Evolutionary conservation across 35 echinoderm and acorn worm genomes (phyloP).

Genomic region (Chiridota heheva): DNA sequence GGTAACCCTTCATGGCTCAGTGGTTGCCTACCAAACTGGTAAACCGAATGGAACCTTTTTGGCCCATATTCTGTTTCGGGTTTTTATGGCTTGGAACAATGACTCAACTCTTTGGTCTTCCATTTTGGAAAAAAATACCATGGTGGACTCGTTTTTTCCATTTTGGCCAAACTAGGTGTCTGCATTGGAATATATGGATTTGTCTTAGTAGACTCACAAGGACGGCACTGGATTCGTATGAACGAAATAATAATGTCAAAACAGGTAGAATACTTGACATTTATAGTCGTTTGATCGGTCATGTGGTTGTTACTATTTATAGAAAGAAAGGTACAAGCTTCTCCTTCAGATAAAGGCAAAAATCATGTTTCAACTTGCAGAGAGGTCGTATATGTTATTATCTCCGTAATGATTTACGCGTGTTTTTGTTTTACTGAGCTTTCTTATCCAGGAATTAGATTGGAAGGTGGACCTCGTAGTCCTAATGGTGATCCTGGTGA

Average conservation of each 20-base stretch:
- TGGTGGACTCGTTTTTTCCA: too few relatives aligned
- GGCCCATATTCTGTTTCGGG: constrained; percentile 88
- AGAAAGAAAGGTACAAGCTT: constrained; percentile 23
- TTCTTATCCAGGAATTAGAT: constrained; percentile 51
- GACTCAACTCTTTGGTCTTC: constrained; percentile 75
- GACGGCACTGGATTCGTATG: constrained; percentile 62
- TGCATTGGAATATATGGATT: constrained; percentile 54
- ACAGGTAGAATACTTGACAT: constrained; percentile 54
- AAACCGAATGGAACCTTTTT: constrained; percentile 57
- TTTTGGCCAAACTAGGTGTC: constrained; percentile 45
- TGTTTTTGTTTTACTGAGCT: constrained; percentile 17
- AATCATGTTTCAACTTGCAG: background rate
- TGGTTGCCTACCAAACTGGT: constrained; percentile 79
- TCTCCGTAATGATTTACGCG: constrained; percentile 32
- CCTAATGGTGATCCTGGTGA: constrained; percentile 41
- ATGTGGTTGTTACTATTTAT: constrained; percentile 59
- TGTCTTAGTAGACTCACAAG: constrained; percentile 50
- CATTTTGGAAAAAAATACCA: constrained; percentile 85
- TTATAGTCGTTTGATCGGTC: constrained; percentile 61
- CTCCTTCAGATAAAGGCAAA: background rate
- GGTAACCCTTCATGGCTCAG: constrained; percentile 76
- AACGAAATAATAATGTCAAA: constrained; percentile 72
- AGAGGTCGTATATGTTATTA: constrained; percentile 37
- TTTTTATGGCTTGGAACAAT: constrained; percentile 80
- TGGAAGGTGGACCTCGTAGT: constrained; percentile 44